Evolutionary conservation across 2,888 invertebrate genomes (phyloP).

Genomic region (Busseola fusca): DNA sequence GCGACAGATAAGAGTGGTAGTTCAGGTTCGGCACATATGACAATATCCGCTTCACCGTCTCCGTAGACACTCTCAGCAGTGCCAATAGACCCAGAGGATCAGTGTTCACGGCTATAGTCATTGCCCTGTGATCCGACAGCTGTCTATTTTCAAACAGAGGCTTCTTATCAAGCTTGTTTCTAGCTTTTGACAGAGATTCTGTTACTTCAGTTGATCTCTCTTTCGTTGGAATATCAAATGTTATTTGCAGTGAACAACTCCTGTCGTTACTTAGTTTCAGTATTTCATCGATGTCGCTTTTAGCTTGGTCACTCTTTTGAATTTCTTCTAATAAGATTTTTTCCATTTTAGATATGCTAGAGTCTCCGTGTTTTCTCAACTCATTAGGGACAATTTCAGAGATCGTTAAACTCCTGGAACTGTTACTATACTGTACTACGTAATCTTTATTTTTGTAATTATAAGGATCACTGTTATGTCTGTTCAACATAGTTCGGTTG

Average conservation of each 20-base stretch:
- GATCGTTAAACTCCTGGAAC: slow-evolving; percentile 50
- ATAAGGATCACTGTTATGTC: slow-evolving; percentile 57
- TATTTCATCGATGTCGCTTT: slow-evolving; percentile 70
- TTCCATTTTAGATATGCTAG: slow-evolving; percentile 56
- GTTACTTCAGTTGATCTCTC: slow-evolving; percentile 77
- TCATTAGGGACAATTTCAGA: slow-evolving; percentile 38
- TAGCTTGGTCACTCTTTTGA: slow-evolving; percentile 71
- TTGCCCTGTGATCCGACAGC: slow-evolving; percentile 25
- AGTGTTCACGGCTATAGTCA: slow-evolving; percentile 81
- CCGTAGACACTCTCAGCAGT: slow-evolving; percentile 75
- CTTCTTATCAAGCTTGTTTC: slow-evolving; percentile 27
- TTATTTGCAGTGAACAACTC: slow-evolving; percentile 67
- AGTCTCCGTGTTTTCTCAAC: slow-evolving; percentile 22
- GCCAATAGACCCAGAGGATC: slow-evolving; percentile 78
- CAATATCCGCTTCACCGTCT: slow-evolving; percentile 73
- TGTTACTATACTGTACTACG: slow-evolving; percentile 55
- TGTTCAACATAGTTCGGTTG: slow-evolving; percentile 41
- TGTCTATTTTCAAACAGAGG: slow-evolving; percentile 19
- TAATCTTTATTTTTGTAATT: slow-evolving; percentile 53
- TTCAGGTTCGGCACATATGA: slow-evolving; percentile 75
- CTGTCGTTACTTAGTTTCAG: slow-evolving; percentile 58
- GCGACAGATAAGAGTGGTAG: slow-evolving; percentile 69
- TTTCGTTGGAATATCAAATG: slow-evolving; percentile 75
- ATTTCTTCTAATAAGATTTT: slow-evolving; percentile 69
- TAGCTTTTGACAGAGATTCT: slow-evolving; percentile 65